A percentile compares a stretch with the other conserved stretches of the same genome.
These are phyloP conservation scores for Festucalex cinctus DNA, from an alignment of 2,113 vertebrate species.

Conservation along the genomic window DNA sequence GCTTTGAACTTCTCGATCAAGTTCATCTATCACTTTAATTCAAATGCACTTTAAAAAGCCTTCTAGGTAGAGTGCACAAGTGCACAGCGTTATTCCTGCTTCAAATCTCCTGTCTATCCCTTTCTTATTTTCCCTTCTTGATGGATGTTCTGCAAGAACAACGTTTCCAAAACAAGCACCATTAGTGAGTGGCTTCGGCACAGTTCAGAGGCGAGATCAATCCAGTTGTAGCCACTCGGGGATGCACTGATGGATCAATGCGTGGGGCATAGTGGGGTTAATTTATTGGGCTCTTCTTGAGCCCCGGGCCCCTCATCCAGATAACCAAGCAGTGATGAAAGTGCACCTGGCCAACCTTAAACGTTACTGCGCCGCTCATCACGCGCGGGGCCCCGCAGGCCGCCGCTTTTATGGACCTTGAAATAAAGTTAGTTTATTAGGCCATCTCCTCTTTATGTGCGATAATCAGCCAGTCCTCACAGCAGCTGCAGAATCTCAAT, in stretches of 20 bases:
- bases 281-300: neutral
- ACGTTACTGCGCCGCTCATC: neutral
- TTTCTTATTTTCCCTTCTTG: too few relatives aligned
- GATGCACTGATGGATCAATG: neutral
- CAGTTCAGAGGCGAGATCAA: neutral
- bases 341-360: neutral
- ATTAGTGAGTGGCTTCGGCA: neutral
- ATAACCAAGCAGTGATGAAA: neutral
- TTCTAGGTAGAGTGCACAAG: neutral
- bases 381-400: neutral
- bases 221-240: neutral
- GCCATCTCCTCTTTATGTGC: constrained; percentile 5
- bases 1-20: neutral
- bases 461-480: neutral
- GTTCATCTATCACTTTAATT: neutral
- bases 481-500: neutral
- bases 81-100: neutral
- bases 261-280: neutral
- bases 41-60: neutral
- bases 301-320: neutral
- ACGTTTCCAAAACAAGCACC: neutral
- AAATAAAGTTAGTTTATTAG: constrained; percentile 11
- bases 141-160: neutral
- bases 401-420: constrained; percentile 3
- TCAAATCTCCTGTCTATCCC: too few relatives aligned